Evolutionary conservation across 2,113 vertebrate species (phyloP).

Genomic region (Rhabdornis inornatus): DNA sequence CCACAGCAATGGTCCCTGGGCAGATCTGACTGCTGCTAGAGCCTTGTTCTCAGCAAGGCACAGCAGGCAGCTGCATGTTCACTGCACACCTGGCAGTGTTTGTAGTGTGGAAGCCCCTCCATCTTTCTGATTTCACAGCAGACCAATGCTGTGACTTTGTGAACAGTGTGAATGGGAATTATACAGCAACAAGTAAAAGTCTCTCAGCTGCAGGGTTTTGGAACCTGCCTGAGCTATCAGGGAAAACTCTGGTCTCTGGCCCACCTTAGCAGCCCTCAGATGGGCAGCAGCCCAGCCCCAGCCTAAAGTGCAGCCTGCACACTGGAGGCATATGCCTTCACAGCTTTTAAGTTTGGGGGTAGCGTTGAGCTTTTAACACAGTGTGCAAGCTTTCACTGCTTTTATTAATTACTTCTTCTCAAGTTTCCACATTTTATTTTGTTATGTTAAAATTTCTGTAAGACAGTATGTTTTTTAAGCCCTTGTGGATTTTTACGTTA

Average conservation of each 20-base stretch:
- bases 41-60: background rate
- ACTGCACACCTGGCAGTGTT: background rate
- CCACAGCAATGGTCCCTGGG: background rate
- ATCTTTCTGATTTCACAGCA: background rate
- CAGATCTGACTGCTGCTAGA: background rate
- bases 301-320: background rate
- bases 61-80: background rate
- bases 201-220: background rate
- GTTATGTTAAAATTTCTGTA: background rate
- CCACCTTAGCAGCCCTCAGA: background rate
- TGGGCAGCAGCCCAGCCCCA: background rate
- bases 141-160: background rate
- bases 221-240: rapidly evolving
- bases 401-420: slow-evolving; percentile 23
- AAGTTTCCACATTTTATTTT: slow-evolving; percentile 3
- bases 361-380: background rate
- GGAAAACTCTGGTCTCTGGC: background rate
- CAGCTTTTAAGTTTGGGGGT: background rate
- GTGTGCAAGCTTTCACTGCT: background rate
- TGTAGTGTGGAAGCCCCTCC: background rate
- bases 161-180: background rate
- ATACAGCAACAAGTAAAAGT: background rate
- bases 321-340: background rate
- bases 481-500: background rate
- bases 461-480: background rate